These are phyloP conservation scores for Cryptoblepharus egeriae DNA, from an alignment of 2,797 vertebrate species.

Conservation along the genomic window DNA sequence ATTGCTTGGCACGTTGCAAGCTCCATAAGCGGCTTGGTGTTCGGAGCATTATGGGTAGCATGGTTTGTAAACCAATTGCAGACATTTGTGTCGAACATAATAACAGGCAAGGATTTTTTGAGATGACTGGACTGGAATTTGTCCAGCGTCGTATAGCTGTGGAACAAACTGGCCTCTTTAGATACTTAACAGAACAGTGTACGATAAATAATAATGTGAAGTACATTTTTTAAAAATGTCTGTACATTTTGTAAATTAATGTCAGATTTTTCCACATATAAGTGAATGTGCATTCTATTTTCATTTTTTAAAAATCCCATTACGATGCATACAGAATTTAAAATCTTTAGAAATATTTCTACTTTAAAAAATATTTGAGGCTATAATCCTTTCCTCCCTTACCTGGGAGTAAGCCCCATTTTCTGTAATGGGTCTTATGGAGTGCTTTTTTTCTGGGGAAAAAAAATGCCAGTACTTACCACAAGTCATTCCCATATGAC, in stretches of 20 bases:
- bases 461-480: too few relatives aligned
- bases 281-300: not conserved
- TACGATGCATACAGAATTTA: not conserved
- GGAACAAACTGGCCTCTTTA: not conserved
- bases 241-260: not conserved
- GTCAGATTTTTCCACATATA: not conserved
- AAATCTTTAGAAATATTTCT: not conserved
- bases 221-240: not conserved
- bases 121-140: conserved; percentile 22
- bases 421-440: too few relatives aligned
- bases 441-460: too few relatives aligned
- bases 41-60: conserved; percentile 62
- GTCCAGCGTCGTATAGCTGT: not conserved
- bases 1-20: conserved; percentile 36
- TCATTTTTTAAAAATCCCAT: not conserved
- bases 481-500: too few relatives aligned
- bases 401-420: too few relatives aligned
- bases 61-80: conserved; percentile 73
- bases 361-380: not conserved
- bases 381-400: not conserved
- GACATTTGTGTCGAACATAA: conserved; percentile 56
- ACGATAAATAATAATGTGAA: not conserved
- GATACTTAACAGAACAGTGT: not conserved
- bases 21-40: conserved; percentile 47
- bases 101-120: conserved; percentile 62